Conservation (phyloP, 2,797 vertebrate genomes). For the Mus spretus region DNA sequence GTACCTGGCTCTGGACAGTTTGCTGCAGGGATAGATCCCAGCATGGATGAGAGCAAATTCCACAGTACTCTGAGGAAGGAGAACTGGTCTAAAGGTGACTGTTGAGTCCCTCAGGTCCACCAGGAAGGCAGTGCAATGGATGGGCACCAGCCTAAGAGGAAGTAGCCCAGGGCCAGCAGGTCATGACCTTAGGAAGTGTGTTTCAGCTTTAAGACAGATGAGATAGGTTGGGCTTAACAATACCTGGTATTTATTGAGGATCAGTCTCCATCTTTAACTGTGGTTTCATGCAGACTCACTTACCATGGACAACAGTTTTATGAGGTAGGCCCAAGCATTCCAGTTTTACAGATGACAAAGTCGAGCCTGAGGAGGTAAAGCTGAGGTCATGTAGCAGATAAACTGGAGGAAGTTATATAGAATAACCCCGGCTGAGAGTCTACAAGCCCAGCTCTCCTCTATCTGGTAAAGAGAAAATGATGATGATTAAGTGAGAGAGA, state of each 20-base stretch:
- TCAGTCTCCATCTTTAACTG: not conserved
- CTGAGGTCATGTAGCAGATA: not conserved
- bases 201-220: not conserved
- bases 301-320: not conserved
- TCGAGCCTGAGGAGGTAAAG: not conserved
- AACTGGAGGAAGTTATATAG: not conserved
- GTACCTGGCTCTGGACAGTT: not conserved
- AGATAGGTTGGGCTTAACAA: not conserved
- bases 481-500: not conserved
- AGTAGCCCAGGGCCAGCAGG: too few species aligned
- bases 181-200: not conserved
- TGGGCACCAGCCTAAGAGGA: not conserved
- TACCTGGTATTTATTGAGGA: not conserved
- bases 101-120: not conserved
- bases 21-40: not conserved
- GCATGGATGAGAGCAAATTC: not conserved
- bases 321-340: not conserved
- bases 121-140: too few species aligned
- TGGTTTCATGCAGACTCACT: not conserved
- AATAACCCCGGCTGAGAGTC: not conserved
- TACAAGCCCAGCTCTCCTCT: too few species aligned
- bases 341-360: not conserved
- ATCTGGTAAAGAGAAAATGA: not conserved
- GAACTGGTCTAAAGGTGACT: not conserved
- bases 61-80: not conserved